phyloP scores from a whole-genome alignment of 2,888 invertebrate species.

The Conomelus anceps region DNA sequence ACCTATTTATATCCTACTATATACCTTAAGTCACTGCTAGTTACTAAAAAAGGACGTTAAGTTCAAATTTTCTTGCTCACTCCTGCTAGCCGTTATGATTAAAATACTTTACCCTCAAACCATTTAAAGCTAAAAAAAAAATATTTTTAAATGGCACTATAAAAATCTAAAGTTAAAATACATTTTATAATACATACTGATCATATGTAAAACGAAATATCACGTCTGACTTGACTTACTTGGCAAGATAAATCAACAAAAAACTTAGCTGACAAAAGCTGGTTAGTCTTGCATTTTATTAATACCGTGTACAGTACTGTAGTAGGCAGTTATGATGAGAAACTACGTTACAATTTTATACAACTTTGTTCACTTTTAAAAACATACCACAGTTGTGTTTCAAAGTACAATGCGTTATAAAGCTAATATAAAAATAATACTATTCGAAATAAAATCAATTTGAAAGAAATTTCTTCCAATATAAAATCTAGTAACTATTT shows the following conservation, averaged over 20 bases:
- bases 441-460: background rate
- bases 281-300: background rate
- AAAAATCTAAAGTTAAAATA: conserved; percentile 18
- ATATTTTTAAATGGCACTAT: conserved; percentile 23
- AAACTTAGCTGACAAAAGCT: background rate
- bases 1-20: conserved; percentile 6
- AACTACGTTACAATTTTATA: background rate
- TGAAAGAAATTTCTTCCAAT: background rate
- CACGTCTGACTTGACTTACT: background rate
- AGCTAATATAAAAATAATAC: background rate
- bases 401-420: background rate
- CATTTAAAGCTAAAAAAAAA: conserved; percentile 23
- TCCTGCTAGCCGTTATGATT: conserved; percentile 15
- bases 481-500: conserved; percentile 1
- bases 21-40: conserved; percentile 10
- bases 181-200: background rate
- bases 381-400: background rate
- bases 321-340: background rate
- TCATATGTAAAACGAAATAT: background rate
- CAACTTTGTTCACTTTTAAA: background rate
- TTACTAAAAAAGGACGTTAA: conserved; percentile 13
- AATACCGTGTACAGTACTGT: background rate
- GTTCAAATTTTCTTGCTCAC: conserved; percentile 22
- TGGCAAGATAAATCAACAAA: background rate
- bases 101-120: conserved; percentile 26